Conservation (phyloP, 2,797 vertebrate species). For the Girardinus metallicus region DNA sequence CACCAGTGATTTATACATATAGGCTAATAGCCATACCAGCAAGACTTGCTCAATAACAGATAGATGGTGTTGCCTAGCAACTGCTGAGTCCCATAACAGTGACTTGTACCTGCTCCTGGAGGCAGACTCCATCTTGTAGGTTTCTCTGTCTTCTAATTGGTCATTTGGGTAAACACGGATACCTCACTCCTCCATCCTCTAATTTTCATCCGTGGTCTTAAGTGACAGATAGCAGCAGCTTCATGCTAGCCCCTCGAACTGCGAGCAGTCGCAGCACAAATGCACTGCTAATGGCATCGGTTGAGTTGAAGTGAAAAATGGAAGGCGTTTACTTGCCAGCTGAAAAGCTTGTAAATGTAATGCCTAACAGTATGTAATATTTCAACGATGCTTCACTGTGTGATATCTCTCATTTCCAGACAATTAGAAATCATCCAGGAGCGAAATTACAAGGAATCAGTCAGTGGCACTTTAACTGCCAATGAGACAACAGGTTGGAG, state of each 20-base stretch:
- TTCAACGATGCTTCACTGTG: slow-evolving; percentile 79
- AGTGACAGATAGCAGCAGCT: slow-evolving; percentile 71
- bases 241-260: slow-evolving; percentile 68
- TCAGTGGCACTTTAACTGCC: slow-evolving; percentile 45
- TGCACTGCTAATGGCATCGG: slow-evolving; percentile 66
- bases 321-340: slow-evolving; percentile 80
- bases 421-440: slow-evolving; percentile 87
- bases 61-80: slow-evolving; percentile 85
- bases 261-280: slow-evolving; percentile 50
- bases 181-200: slow-evolving; percentile 61
- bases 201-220: slow-evolving; percentile 68
- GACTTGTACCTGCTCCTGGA: slow-evolving; percentile 76
- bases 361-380: slow-evolving; percentile 75
- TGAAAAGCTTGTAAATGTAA: slow-evolving; percentile 80
- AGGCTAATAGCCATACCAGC: slow-evolving; percentile 69
- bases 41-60: slow-evolving; percentile 81
- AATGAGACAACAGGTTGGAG: slow-evolving; percentile 53
- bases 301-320: slow-evolving; percentile 84
- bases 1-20: slow-evolving; percentile 75
- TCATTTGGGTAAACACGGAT: slow-evolving; percentile 80
- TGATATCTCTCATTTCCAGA: slow-evolving; percentile 82
- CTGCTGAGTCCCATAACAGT: slow-evolving; percentile 76
- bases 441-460: slow-evolving; percentile 80
- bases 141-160: slow-evolving; percentile 80
- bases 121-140: slow-evolving; percentile 78